Evolutionary conservation across 2,888 invertebrate species (phyloP).

Genomic region (Pantelozetes paolii): DNA sequence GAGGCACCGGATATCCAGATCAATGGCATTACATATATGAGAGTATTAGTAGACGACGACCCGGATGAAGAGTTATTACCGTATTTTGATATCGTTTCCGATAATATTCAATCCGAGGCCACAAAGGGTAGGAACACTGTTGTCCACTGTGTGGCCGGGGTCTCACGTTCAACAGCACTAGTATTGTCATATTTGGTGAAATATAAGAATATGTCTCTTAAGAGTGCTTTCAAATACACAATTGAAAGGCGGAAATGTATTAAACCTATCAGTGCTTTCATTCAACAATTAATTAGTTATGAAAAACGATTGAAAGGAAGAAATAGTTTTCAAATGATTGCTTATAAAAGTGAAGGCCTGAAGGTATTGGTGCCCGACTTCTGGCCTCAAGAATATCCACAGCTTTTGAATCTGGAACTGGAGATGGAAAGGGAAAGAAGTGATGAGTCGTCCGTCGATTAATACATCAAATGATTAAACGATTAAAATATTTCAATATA

Average conservation of each 20-base stretch:
- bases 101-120: slow-evolving; percentile 5
- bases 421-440: background rate
- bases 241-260: slow-evolving; percentile 70
- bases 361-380: slow-evolving; percentile 71
- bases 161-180: slow-evolving; percentile 61
- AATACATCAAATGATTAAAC: too few species aligned
- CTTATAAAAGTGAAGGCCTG: slow-evolving; percentile 48
- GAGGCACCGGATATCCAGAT: slow-evolving; percentile 28
- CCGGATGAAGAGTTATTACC: slow-evolving; percentile 8
- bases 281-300: slow-evolving; percentile 77
- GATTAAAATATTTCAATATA: too few species aligned
- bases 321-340: slow-evolving; percentile 70
- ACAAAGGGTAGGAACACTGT: background rate
- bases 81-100: slow-evolving; percentile 27
- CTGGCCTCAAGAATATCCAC: slow-evolving; percentile 57
- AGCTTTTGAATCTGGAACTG: background rate
- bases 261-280: slow-evolving; percentile 84
- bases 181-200: slow-evolving; percentile 75
- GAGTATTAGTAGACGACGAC: slow-evolving; percentile 37
- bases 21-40: slow-evolving; percentile 18
- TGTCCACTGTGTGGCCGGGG: slow-evolving; percentile 78
- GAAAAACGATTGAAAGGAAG: slow-evolving; percentile 67
- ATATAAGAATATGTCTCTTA: slow-evolving; percentile 69
- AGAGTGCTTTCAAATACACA: slow-evolving; percentile 72
- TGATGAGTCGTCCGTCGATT: too few species aligned